Conservation (phyloP, 1,140 invertebrate genomes). For the Lordiphosa stackelbergi region DNA sequence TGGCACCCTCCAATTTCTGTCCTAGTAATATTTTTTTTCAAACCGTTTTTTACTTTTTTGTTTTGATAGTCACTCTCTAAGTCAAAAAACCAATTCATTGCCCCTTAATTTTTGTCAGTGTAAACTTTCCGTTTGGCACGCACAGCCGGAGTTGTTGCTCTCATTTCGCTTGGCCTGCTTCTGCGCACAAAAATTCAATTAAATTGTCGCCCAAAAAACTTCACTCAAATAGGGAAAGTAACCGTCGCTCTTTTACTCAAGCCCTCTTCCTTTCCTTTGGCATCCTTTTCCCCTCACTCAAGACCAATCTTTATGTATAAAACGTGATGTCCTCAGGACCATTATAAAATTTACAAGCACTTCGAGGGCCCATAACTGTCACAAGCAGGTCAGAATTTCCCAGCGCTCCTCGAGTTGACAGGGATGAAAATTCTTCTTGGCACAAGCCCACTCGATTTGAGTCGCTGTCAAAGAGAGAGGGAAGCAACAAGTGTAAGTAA, state of each 20-base stretch:
- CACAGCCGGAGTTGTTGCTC: conserved; percentile 22
- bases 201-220: conserved; percentile 19
- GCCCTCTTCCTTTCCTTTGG: not conserved
- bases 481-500: conserved; percentile 30
- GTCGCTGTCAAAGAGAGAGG: not conserved
- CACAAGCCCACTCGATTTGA: too few species aligned
- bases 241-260: conserved; percentile 23
- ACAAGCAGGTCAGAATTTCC: conserved; percentile 21
- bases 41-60: too few species aligned
- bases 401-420: not conserved
- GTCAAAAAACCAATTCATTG: too few species aligned
- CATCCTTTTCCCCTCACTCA: not conserved
- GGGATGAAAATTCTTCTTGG: not conserved
- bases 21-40: too few species aligned
- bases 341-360: conserved; percentile 17
- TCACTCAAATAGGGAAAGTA: conserved; percentile 37
- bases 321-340: conserved; percentile 26
- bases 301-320: conserved; percentile 27
- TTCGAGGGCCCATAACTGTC: conserved; percentile 34
- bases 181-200: conserved; percentile 69
- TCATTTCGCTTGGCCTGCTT: conserved; percentile 29
- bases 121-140: conserved; percentile 37
- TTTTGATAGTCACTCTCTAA: too few species aligned
- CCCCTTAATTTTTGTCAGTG: conserved; percentile 18
- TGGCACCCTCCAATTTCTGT: too few species aligned